Conservation (phyloP, 1,140 invertebrate genomes). For the Conopomorpha cramerella region DNA sequence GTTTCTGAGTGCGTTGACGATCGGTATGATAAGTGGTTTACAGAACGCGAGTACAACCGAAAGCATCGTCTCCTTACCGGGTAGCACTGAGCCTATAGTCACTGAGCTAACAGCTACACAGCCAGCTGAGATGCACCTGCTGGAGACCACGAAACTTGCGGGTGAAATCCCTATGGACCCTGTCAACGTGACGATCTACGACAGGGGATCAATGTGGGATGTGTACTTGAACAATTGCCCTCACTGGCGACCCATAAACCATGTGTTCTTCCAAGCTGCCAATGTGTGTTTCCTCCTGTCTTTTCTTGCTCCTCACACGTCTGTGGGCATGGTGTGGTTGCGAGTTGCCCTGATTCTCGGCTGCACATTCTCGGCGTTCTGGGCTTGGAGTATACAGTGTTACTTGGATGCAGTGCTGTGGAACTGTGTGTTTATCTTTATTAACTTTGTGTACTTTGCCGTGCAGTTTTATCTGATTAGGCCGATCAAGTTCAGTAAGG, state of each 20-base stretch:
- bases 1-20: constrained; percentile 51
- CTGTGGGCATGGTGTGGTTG: constrained; percentile 79
- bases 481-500: constrained; percentile 81
- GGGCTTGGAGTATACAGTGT: constrained; percentile 84
- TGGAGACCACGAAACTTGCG: constrained; percentile 28
- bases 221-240: constrained; percentile 60
- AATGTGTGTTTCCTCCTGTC: constrained; percentile 82
- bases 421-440: constrained; percentile 81
- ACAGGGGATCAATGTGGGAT: constrained; percentile 45
- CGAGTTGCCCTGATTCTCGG: constrained; percentile 76
- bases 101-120: constrained; percentile 7
- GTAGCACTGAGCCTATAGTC: no score
- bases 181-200: constrained; percentile 41
- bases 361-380: constrained; percentile 76
- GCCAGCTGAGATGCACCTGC: constrained; percentile 28
- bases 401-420: constrained; percentile 84
- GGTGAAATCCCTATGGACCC: constrained; percentile 16
- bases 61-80: no score
- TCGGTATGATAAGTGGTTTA: constrained; percentile 44
- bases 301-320: constrained; percentile 77
- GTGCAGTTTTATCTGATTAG: constrained; percentile 80
- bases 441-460: constrained; percentile 83
- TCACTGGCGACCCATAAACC: constrained; percentile 67
- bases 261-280: constrained; percentile 81
- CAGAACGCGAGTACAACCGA: constrained; percentile 48